Evolutionary conservation across 1,140 invertebrate species (phyloP).

Genomic region (Temnothorax nylanderi): DNA sequence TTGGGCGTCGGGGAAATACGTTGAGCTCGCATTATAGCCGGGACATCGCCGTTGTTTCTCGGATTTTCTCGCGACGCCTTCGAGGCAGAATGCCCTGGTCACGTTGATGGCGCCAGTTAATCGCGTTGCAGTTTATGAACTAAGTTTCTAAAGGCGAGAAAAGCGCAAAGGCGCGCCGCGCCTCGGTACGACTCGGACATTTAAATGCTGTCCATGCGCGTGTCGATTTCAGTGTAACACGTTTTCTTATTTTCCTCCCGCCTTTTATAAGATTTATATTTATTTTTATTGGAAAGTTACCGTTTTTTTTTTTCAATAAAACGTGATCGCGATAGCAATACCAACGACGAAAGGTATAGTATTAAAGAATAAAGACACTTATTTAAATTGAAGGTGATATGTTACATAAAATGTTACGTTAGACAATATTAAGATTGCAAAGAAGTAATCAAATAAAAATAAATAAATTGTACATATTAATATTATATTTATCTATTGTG

Average conservation of each 20-base stretch:
- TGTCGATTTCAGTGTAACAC: conserved; percentile 2
- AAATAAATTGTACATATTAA: not conserved
- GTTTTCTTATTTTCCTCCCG: not conserved
- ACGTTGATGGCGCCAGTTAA: conserved; percentile 66
- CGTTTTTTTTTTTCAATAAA: not conserved
- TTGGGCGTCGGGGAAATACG: conserved; percentile 48
- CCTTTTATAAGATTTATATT: not conserved
- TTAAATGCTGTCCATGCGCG: conserved; percentile 39
- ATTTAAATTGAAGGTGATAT: not conserved
- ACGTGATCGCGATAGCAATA: not conserved
- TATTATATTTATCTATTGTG: not conserved
- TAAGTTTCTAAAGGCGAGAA: conserved; percentile 58
- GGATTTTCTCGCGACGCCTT: conserved; percentile 40
- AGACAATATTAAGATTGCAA: not conserved
- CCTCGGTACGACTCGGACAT: not conserved
- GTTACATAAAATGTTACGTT: not conserved
- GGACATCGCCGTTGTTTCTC: conserved; percentile 52
- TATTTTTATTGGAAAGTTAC: conserved; percentile 1
- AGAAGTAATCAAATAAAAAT: not conserved
- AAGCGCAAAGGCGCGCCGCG: conserved; percentile 6
- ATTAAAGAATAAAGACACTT: not conserved
- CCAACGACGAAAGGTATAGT: not conserved
- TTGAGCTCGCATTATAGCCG: conserved; percentile 56
- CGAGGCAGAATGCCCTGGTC: conserved; percentile 23
- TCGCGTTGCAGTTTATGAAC: conserved; percentile 68